A percentile compares a stretch with the other conserved stretches of the same genome.
These are phyloP conservation scores for Anorthoa munda DNA, from an alignment of 2,888 invertebrate species.

Conservation along the genomic window DNA sequence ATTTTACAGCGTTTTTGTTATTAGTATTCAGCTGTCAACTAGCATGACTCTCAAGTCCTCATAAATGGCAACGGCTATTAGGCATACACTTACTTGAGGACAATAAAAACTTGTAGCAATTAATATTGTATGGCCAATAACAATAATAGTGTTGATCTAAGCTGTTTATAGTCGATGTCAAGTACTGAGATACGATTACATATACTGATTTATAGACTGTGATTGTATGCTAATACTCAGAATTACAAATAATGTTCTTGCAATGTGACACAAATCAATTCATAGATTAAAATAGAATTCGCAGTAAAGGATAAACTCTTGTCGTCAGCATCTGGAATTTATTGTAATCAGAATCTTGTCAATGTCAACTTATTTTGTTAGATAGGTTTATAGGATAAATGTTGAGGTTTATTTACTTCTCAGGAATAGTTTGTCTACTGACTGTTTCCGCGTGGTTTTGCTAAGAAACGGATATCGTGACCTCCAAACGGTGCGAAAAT, in stretches of 20 bases:
- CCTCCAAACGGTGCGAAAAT: not conserved
- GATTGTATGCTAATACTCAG: conserved; percentile 64
- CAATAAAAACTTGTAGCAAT: conserved; percentile 20
- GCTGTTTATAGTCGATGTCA: conserved; percentile 13
- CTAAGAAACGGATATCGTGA: not conserved
- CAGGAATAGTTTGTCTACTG: not conserved
- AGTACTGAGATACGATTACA: conserved; percentile 17
- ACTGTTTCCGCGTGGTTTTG: not conserved
- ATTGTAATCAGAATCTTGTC: conserved; percentile 42
- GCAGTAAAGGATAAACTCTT: conserved; percentile 40
- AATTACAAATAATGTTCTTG: conserved; percentile 30
- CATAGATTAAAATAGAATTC: conserved; percentile 55
- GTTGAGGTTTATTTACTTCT: conserved; percentile 21
- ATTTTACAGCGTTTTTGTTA: not conserved
- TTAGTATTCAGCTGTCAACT: not conserved
- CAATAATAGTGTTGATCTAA: conserved; percentile 6
- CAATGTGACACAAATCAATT: conserved; percentile 45
- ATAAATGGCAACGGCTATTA: conserved; percentile 7
- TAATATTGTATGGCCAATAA: conserved; percentile 24
- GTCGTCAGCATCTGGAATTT: conserved; percentile 40
- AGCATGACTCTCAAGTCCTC: not conserved
- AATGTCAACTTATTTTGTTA: conserved; percentile 28
- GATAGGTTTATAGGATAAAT: not conserved
- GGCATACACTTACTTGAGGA: not conserved
- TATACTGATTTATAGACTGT: conserved; percentile 44